Base-by-base conservation (phyloP, 1,140 invertebrate species). In the Adoxophyes honmai region DNA sequence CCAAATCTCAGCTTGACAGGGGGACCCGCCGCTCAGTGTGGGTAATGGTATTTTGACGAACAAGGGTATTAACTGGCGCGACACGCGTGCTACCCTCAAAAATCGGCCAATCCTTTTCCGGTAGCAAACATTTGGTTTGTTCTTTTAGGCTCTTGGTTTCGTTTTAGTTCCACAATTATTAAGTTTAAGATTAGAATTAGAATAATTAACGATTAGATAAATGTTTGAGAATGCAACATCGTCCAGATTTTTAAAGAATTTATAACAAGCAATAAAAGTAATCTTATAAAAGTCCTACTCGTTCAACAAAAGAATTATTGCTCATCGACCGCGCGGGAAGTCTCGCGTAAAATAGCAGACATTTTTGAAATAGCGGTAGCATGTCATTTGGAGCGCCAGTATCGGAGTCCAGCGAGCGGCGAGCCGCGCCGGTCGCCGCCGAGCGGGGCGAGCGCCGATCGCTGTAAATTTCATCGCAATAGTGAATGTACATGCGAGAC, bases 381-480 rank as follows among this genome's bases (percentile, higher is more conserved):
- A 71, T 82, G 82, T 81, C 81, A 84, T 81, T 78, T 60, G 73
- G 62, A 71, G 66, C 68, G 72, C 70, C 63, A 68, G 72, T 78
- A 76, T 83, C 73, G 69, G 57, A 62, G 71, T 73, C 70, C 67
- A 62, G 73, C 72, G 71, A 61, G 70, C 71, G 69, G 72, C 73
- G 75, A 78, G 73, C 69, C 66, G 16, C 5, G 42, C 18, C 18
- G 21, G 11, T 18, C 42, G 28, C 15, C n/a, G 11, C 6, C 34
- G 33, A 28, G 21, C 14, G 33, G 34, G 11, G 15, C 33, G 18
- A 10, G 73, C 75, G 69, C 74, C 66, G 78, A 78, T 82, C 74
- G 73, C 65, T 87, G 79, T 79, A 80, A 82, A 84, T 84, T 82
- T 81, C 72, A 81, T 78, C 68, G 79, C 75, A 75, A 82, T 72